Percentiles rank a stretch among this genome's conserved stretches.
These are phyloP conservation scores for Noctua janthe DNA, from an alignment of 2,888 invertebrate species.

Conservation along the genomic window DNA sequence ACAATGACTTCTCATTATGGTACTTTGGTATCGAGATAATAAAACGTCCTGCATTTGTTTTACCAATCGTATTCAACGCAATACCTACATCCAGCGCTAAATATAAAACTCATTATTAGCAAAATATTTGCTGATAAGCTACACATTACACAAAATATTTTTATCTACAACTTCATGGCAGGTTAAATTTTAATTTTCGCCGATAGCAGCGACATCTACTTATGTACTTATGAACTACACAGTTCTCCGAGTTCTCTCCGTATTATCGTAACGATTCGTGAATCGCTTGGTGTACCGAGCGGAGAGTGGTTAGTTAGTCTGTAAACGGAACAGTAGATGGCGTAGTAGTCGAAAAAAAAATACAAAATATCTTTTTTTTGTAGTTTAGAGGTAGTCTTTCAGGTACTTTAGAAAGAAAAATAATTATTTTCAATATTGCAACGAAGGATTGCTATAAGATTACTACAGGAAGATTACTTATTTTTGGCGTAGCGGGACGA, in stretches of 20 bases:
- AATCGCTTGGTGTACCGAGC: not conserved
- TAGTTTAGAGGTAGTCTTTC: too few relatives aligned
- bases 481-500: not conserved
- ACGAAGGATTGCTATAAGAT: not conserved
- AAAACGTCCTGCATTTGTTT: constrained; percentile 13
- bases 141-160: not conserved
- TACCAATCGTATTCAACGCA: not conserved
- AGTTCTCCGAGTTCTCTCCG: not conserved
- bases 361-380: too few relatives aligned
- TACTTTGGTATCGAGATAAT: not conserved
- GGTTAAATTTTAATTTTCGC: not conserved
- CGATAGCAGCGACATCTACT: constrained; percentile 36
- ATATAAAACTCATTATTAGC: constrained; percentile 15
- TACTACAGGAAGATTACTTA: not conserved
- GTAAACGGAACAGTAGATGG: constrained; percentile 29
- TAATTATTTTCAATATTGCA: too few relatives aligned
- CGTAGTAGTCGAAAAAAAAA: not conserved
- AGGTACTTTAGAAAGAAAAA: too few relatives aligned
- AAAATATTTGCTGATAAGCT: constrained; percentile 23
- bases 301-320: constrained; percentile 8
- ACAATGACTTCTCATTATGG: not conserved
- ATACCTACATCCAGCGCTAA: not conserved
- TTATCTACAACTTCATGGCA: not conserved
- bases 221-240: constrained; percentile 11
- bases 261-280: too few relatives aligned